Evolutionary conservation across 2,797 vertebrate genomes (phyloP).

Genomic region (Amazona finschi): DNA sequence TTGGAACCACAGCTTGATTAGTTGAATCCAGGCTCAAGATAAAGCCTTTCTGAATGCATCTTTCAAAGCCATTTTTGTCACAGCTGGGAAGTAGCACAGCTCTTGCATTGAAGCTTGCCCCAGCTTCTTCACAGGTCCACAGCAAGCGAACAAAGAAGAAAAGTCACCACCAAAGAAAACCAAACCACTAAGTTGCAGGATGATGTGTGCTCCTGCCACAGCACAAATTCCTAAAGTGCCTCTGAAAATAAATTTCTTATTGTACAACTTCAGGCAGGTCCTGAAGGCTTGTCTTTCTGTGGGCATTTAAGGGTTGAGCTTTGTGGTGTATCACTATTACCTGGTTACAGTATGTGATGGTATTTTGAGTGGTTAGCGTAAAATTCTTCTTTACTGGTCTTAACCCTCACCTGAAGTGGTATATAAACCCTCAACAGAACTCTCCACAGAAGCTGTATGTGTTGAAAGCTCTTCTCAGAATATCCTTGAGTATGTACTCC

Average conservation of each 20-base stretch:
- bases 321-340: background rate
- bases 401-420: background rate
- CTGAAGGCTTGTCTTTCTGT: background rate
- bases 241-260: background rate
- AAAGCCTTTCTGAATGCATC: background rate
- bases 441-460: background rate
- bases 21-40: background rate
- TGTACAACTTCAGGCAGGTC: background rate
- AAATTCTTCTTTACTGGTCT: background rate
- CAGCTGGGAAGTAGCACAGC: background rate
- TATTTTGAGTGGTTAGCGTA: background rate
- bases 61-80: background rate
- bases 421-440: background rate
- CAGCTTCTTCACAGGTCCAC: background rate
- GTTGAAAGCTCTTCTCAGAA: background rate
- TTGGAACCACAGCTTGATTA: background rate
- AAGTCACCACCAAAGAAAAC: accelerated
- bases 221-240: background rate
- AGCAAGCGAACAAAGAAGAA: background rate
- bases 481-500: background rate
- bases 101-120: background rate
- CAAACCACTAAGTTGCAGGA: background rate
- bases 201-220: background rate
- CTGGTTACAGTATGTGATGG: background rate
- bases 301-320: background rate